Evolutionary conservation across 2,113 vertebrate genomes (phyloP).

Genomic region (Conger conger): DNA sequence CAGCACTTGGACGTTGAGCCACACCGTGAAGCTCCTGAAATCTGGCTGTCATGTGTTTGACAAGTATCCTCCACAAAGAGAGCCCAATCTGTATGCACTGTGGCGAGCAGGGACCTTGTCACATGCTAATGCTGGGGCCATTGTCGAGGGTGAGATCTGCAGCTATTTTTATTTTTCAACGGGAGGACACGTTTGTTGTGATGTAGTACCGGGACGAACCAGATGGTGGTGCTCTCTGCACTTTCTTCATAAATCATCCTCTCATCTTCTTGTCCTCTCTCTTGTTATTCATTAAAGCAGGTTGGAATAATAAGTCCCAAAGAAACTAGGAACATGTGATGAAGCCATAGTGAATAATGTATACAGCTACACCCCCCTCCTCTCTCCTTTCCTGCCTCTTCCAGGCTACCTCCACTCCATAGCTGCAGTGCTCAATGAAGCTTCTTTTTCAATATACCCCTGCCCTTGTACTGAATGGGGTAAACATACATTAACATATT

Average conservation of each 20-base stretch:
- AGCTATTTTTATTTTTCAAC: constrained; percentile 53
- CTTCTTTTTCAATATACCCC: constrained; percentile 38
- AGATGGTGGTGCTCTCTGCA: constrained; percentile 74
- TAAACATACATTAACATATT: constrained; percentile 73
- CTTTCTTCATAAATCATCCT: constrained; percentile 70
- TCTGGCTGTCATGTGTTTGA: constrained; percentile 64
- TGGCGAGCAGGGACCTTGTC: constrained; percentile 60
- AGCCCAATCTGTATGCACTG: constrained; percentile 64
- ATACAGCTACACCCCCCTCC: constrained; percentile 51
- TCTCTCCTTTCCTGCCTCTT: constrained; percentile 41
- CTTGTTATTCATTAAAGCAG: constrained; percentile 79
- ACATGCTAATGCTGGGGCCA: constrained; percentile 65
- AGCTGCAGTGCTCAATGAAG: constrained; percentile 30
- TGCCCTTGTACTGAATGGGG: constrained; percentile 59
- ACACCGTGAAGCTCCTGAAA: constrained; percentile 51
- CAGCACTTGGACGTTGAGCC: constrained; percentile 46
- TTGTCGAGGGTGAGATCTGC: constrained; percentile 59
- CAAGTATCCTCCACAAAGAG: constrained; percentile 68
- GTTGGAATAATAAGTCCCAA: constrained; percentile 78
- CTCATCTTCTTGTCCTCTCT: constrained; percentile 56
- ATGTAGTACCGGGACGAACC: constrained; percentile 63
- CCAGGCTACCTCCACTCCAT: constrained; percentile 37
- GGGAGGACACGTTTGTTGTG: constrained; percentile 32
- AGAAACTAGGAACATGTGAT: constrained; percentile 78
- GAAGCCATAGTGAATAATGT: constrained; percentile 80